These are phyloP conservation scores for Andrena dorsata DNA, from an alignment of 2,888 invertebrate species.

Conservation along the genomic window DNA sequence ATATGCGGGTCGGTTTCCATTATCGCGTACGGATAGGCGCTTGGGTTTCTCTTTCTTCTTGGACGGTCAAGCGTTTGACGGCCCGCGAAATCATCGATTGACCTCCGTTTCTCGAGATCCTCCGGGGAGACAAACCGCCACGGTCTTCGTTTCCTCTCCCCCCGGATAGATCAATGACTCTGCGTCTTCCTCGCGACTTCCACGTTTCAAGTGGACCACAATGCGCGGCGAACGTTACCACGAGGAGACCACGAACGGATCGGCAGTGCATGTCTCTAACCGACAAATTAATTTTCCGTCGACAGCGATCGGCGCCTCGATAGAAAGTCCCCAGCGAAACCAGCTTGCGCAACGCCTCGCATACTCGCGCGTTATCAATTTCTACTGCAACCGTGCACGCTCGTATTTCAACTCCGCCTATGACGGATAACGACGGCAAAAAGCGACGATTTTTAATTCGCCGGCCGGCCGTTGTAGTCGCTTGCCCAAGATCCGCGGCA, in stretches of 20 bases:
- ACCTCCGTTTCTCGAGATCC: not conserved
- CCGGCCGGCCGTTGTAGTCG: not conserved
- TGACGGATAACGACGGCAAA: constrained; percentile 17
- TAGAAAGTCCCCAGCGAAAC: constrained; percentile 1
- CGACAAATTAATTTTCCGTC: not conserved
- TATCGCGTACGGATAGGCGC: constrained; percentile 19
- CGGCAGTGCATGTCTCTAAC: too few species aligned
- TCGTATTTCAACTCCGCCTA: not conserved
- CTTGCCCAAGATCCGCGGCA: not conserved
- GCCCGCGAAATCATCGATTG: not conserved
- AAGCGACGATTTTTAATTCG: not conserved
- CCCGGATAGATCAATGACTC: too few species aligned
- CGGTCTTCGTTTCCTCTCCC: too few species aligned
- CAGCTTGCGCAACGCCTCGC: not conserved
- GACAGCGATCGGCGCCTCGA: not conserved
- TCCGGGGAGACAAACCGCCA: too few species aligned
- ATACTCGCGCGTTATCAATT: constrained; percentile 21
- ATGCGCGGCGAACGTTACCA: too few species aligned
- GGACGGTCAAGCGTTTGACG: not conserved
- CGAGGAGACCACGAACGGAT: too few species aligned
- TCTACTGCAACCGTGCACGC: not conserved
- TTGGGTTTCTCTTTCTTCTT: constrained; percentile 45
- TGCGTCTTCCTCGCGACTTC: too few species aligned
- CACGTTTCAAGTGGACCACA: too few species aligned
- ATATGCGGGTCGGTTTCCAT: constrained; percentile 34